Percentiles rank a stretch among this genome's conserved stretches.
phyloP scores from a whole-genome alignment of 2,888 invertebrate genomes.

The Tetropium fuscum region DNA sequence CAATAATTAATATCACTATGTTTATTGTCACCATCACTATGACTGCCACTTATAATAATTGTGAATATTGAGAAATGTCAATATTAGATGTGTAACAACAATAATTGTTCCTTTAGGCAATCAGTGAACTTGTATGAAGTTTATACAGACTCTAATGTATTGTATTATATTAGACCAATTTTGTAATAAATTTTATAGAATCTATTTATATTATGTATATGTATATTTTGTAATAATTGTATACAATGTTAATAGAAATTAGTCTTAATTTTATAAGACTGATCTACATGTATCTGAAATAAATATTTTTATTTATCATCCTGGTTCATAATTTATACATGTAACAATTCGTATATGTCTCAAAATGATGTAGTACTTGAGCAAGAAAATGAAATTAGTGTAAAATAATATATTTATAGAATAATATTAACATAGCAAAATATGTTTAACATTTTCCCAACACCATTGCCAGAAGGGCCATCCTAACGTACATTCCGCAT shows the following conservation, averaged over 20 bases:
- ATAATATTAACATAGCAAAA: too few relatives aligned
- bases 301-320: slow-evolving; percentile 1
- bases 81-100: too few relatives aligned
- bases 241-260: neutral
- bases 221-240: slow-evolving; percentile 2
- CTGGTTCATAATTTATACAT: too few relatives aligned
- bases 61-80: too few relatives aligned
- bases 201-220: slow-evolving; percentile 1
- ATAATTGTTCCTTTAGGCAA: too few relatives aligned
- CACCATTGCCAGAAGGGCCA: slow-evolving; percentile 96
- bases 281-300: slow-evolving; percentile 5
- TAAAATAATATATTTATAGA: neutral
- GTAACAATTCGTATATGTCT: too few relatives aligned
- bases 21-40: too few relatives aligned
- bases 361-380: neutral
- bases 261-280: slow-evolving; percentile 14
- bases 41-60: too few relatives aligned
- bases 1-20: too few relatives aligned
- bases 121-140: too few relatives aligned
- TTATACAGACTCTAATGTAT: too few relatives aligned
- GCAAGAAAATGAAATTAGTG: neutral
- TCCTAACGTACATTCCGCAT: slow-evolving; percentile 97
- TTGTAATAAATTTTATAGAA: neutral
- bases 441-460: slow-evolving; percentile 73
- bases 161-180: neutral